These are phyloP conservation scores for Tychaedon coryphoeus DNA, from an alignment of 2,113 vertebrate genomes.

Conservation along the genomic window DNA sequence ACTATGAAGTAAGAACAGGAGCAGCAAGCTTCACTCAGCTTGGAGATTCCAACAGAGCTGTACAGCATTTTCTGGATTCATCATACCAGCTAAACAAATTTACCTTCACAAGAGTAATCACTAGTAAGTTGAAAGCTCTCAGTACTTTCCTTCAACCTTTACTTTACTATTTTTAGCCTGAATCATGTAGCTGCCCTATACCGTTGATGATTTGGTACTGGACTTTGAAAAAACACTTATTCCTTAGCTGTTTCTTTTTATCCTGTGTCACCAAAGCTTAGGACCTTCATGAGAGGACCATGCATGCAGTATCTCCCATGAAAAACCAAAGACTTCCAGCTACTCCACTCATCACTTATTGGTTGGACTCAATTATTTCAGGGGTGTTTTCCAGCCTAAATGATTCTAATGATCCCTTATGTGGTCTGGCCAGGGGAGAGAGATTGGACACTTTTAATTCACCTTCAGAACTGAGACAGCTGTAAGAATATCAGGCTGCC, in stretches of 20 bases:
- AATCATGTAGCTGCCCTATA: neutral
- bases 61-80: slow-evolving; percentile 5
- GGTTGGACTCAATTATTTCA: neutral
- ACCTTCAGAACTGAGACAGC: neutral
- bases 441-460: neutral
- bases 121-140: slow-evolving; percentile 22
- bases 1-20: slow-evolving; percentile 26
- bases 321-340: neutral
- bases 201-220: neutral
- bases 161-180: neutral
- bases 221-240: neutral
- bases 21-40: neutral
- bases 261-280: neutral
- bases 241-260: neutral
- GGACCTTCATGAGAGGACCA: neutral
- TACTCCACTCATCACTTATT: neutral
- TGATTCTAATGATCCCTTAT: neutral
- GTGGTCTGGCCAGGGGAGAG: neutral
- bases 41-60: slow-evolving; percentile 3
- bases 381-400: neutral
- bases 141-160: neutral
- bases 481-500: neutral
- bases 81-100: neutral
- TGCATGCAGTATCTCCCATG: accelerated
- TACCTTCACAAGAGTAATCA: slow-evolving; percentile 41